A percentile compares a stretch with the other conserved stretches of the same genome.
These are phyloP conservation scores for Oryzias dopingdopingensis DNA, from an alignment of 2,797 vertebrate genomes.

Conservation along the genomic window DNA sequence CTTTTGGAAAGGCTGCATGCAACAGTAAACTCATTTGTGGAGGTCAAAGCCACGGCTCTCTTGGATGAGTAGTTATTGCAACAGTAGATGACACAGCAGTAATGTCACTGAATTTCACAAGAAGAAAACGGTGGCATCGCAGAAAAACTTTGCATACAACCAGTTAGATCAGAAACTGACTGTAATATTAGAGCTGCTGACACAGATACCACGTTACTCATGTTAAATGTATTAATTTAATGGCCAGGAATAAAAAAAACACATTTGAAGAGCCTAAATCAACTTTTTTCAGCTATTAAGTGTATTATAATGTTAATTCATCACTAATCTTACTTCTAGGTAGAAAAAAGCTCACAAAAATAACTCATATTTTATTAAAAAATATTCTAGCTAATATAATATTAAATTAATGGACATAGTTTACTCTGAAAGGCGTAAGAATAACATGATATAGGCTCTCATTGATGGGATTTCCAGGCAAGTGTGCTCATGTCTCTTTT, in stretches of 20 bases:
- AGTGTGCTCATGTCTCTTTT: slow-evolving; percentile 50
- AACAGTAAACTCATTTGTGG: slow-evolving; percentile 61
- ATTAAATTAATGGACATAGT: too few relatives aligned
- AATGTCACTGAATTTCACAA: slow-evolving; percentile 44
- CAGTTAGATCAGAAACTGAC: too few relatives aligned
- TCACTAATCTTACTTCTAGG: too few relatives aligned
- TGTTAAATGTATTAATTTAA: slow-evolving; percentile 58
- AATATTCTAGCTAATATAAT: too few relatives aligned
- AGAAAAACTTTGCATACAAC: too few relatives aligned
- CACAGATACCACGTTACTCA: slow-evolving; percentile 48
- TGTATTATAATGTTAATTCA: too few relatives aligned
- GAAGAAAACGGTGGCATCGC: slow-evolving; percentile 9
- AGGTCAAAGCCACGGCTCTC: slow-evolving; percentile 55
- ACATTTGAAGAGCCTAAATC: too few relatives aligned
- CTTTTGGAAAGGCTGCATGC: slow-evolving; percentile 53
- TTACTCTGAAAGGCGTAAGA: too few relatives aligned
- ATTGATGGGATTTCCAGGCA: slow-evolving; percentile 57
- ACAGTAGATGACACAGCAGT: slow-evolving; percentile 49
- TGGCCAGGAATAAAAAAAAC: slow-evolving; percentile 48
- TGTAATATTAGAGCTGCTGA: slow-evolving; percentile 37
- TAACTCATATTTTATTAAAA: too few relatives aligned
- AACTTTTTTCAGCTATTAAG: too few relatives aligned
- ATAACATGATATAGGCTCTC: slow-evolving; percentile 2
- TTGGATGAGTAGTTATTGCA: slow-evolving; percentile 47
- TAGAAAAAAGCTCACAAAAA: too few relatives aligned